These are phyloP conservation scores for Potamilus streckersoni DNA, from an alignment of 1,140 invertebrate genomes.

Conservation along the genomic window DNA sequence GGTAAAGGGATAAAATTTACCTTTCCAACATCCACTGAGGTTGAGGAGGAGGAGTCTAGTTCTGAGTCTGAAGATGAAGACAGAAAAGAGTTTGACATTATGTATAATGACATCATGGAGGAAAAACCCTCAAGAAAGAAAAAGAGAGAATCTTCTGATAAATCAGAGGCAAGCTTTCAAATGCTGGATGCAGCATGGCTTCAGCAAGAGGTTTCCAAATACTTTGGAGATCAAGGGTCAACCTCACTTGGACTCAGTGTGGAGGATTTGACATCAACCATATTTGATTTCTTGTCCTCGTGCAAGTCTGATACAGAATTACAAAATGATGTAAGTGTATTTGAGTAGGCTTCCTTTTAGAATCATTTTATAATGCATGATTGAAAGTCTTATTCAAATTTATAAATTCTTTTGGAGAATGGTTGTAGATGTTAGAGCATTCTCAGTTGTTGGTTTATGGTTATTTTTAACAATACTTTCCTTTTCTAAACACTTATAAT, in stretches of 20 bases:
- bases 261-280: slow-evolving; percentile 51
- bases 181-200: slow-evolving; percentile 48
- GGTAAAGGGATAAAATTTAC: slow-evolving; percentile 60
- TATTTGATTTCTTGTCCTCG: slow-evolving; percentile 63
- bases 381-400: no score
- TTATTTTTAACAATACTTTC: no score
- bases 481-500: no score
- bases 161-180: neutral
- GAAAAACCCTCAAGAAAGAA: slow-evolving; percentile 14
- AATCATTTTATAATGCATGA: no score
- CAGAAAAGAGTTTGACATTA: slow-evolving; percentile 68
- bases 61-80: slow-evolving; percentile 55
- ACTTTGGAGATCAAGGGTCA: slow-evolving; percentile 40
- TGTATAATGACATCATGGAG: slow-evolving; percentile 44
- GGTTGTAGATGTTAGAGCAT: no score
- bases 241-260: slow-evolving; percentile 44
- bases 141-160: slow-evolving; percentile 5
- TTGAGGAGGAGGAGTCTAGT: slow-evolving; percentile 37
- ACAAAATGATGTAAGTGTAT: slow-evolving; percentile 73
- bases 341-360: no score
- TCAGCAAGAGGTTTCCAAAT: slow-evolving; percentile 44
- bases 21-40: slow-evolving; percentile 3
- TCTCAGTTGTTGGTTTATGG: no score
- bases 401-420: no score
- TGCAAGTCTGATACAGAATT: slow-evolving; percentile 75